These are phyloP conservation scores for Rhodophaea formosa DNA, from an alignment of 2,888 invertebrate genomes.

Conservation along the genomic window DNA sequence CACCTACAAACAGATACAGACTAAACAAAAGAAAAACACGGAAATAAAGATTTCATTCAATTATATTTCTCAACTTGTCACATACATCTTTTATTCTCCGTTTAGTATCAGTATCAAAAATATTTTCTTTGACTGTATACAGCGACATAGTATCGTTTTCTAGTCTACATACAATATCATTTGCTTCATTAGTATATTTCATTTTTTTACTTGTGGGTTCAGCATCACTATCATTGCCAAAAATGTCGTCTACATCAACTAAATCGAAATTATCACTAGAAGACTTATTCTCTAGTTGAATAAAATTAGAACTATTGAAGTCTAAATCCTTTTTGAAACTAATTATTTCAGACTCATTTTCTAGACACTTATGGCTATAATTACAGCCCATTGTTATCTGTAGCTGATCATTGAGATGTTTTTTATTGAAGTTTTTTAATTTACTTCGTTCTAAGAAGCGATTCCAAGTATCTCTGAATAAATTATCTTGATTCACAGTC, in stretches of 20 bases:
- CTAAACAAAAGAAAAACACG: too few species aligned
- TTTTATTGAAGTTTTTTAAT: conserved; percentile 18
- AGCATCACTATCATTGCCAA: conserved; percentile 44
- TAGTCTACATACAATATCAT: conserved; percentile 47
- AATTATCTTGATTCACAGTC: conserved; percentile 35
- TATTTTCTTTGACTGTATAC: conserved; percentile 45
- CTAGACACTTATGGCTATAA: conserved; percentile 50
- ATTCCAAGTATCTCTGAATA: conserved; percentile 37
- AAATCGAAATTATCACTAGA: conserved; percentile 55
- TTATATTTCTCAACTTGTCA: conserved; percentile 54
- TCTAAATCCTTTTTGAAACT: conserved; percentile 18
- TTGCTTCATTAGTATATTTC: conserved; percentile 45
- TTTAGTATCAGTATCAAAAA: conserved; percentile 43
- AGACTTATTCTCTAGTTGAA: conserved; percentile 24
- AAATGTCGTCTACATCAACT: conserved; percentile 54
- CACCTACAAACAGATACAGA: too few species aligned
- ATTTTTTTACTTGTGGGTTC: conserved; percentile 59
- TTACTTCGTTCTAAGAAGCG: conserved; percentile 27
- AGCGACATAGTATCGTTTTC: conserved; percentile 50
- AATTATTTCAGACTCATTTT: conserved; percentile 20
- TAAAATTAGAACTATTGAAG: conserved; percentile 16
- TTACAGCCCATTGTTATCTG: conserved; percentile 25
- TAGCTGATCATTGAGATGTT: conserved; percentile 33
- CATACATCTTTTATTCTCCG: conserved; percentile 48
- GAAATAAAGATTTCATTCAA: conserved; percentile 37